Percentiles rank a stretch among this genome's conserved stretches.
Conservation (phyloP, 2,113 vertebrate species). For the Hemibagrus wyckioides region DNA sequence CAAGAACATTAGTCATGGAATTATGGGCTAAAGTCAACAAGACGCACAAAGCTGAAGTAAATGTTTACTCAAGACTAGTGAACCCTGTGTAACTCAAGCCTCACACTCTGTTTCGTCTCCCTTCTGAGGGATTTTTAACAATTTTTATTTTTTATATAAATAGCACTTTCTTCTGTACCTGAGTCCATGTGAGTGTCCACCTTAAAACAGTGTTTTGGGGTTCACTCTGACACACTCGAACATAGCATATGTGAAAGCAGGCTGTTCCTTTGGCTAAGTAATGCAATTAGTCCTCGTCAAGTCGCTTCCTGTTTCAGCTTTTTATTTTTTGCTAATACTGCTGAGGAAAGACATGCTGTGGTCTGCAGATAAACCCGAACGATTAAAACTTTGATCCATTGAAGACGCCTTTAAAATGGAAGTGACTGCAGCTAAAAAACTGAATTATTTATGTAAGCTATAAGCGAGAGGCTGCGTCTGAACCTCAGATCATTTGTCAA, state of each 20-base stretch:
- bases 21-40: slow-evolving; percentile 41
- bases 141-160: too few species aligned
- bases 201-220: background rate
- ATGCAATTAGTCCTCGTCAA: background rate
- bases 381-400: background rate
- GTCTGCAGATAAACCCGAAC: background rate
- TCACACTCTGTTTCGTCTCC: background rate
- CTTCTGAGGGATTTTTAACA: background rate
- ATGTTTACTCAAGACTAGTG: slow-evolving; percentile 30
- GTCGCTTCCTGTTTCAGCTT: background rate
- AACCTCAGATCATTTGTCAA: background rate
- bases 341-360: background rate
- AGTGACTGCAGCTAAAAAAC: background rate
- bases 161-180: background rate
- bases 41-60: slow-evolving; percentile 35
- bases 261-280: background rate
- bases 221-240: too few species aligned
- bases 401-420: background rate
- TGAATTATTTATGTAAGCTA: background rate
- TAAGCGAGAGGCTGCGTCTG: background rate
- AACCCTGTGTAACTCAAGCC: slow-evolving; percentile 13
- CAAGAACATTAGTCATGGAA: slow-evolving; percentile 35
- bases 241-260: background rate
- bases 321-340: background rate
- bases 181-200: background rate